Conservation (phyloP, 2,888 invertebrate genomes). For the Caenorhabditis angaria region DNA sequence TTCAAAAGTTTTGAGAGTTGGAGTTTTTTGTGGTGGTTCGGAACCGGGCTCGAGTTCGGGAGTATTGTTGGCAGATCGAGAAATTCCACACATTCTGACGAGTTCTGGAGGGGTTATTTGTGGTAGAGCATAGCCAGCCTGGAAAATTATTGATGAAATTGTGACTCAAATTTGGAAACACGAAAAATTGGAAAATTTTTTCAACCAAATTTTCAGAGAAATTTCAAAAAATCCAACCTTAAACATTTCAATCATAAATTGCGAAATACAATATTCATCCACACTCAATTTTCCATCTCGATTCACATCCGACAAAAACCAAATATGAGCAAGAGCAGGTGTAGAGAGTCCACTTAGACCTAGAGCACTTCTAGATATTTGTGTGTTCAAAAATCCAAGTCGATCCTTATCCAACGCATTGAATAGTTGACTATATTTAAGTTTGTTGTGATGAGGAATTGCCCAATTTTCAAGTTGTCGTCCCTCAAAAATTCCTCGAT, state of each 20-base stretch:
- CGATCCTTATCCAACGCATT: constrained; percentile 67
- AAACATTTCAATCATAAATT: constrained; percentile 86
- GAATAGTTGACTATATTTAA: constrained; percentile 70
- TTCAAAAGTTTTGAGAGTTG: constrained; percentile 78
- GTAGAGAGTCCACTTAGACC: constrained; percentile 92
- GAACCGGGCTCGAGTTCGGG: constrained; percentile 46
- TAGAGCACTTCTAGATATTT: constrained; percentile 78
- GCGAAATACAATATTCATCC: constrained; percentile 96
- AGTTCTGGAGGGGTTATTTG: constrained; percentile 82
- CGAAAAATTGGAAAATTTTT: background rate
- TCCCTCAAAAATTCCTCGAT: constrained; percentile 36
- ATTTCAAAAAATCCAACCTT: constrained; percentile 48
- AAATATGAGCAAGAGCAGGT: constrained; percentile 89
- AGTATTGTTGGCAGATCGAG: constrained; percentile 50
- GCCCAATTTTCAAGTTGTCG: constrained; percentile 68
- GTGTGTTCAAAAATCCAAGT: constrained; percentile 61
- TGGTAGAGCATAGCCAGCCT: constrained; percentile 87
- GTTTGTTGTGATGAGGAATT: constrained; percentile 65
- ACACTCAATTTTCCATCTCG: constrained; percentile 89
- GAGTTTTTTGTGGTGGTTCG: constrained; percentile 65
- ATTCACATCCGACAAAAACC: constrained; percentile 92
- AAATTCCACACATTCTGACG: constrained; percentile 64
- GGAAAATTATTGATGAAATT: too few relatives aligned
- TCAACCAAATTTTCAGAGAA: too few relatives aligned
- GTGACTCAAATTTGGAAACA: background rate